Evolutionary conservation across 1,140 invertebrate species (phyloP).

Genomic region (Trinorchestia longiramus): DNA sequence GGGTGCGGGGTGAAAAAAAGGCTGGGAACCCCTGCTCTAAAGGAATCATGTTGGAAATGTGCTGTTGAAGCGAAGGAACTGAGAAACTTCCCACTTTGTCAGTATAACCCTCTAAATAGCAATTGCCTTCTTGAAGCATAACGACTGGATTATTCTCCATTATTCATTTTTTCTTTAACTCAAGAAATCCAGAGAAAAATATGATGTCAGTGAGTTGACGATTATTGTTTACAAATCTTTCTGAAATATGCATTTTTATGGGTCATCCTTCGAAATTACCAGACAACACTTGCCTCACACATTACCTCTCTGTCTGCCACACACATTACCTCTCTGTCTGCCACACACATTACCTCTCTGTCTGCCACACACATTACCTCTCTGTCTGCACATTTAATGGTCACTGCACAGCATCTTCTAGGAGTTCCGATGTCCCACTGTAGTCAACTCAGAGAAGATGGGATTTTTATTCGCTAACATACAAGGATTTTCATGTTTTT

Average conservation of each 20-base stretch:
- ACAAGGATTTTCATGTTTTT: background rate
- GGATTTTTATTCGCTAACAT: background rate
- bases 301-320: background rate
- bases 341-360: background rate
- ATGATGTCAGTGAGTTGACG: background rate
- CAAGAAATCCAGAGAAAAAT: background rate
- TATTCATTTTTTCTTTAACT: background rate
- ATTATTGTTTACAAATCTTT: background rate
- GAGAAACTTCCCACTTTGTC: background rate
- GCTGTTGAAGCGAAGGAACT: background rate
- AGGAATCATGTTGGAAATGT: background rate
- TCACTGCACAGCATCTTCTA: too few species aligned
- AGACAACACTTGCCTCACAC: background rate
- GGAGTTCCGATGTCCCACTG: too few species aligned
- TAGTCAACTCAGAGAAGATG: background rate
- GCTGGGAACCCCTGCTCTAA: background rate
- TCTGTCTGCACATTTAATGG: background rate
- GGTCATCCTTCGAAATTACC: background rate
- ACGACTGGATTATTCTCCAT: background rate
- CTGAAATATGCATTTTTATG: background rate
- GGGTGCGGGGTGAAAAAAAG: background rate
- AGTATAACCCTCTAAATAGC: background rate
- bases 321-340: background rate
- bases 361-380: background rate
- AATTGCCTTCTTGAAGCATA: too few species aligned